phyloP scores from a whole-genome alignment of 1,140 invertebrate species.

The Chionoecetes opilio region DNA sequence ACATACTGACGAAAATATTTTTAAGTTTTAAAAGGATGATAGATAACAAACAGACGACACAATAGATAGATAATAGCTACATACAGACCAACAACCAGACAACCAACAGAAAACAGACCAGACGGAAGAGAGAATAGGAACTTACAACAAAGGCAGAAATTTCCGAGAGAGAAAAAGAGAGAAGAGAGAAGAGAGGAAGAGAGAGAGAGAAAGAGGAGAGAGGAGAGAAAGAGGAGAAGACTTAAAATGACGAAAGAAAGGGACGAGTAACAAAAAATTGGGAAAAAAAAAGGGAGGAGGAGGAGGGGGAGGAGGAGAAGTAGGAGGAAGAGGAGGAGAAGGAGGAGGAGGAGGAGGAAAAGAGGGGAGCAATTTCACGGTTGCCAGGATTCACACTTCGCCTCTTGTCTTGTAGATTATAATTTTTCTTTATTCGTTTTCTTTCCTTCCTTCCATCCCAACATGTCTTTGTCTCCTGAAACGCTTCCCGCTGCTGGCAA shows the following conservation, averaged over 20 bases:
- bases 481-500: too few species aligned
- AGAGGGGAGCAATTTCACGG: constrained; percentile 4
- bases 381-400: not conserved
- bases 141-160: too few species aligned
- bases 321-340: not conserved
- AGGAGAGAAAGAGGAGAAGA: not conserved
- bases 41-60: too few species aligned
- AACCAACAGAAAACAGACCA: too few species aligned
- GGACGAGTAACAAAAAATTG: not conserved
- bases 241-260: not conserved
- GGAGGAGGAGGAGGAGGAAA: not conserved
- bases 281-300: not conserved
- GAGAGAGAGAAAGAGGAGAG: not conserved
- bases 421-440: constrained; percentile 17
- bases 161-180: too few species aligned
- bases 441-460: not conserved
- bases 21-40: too few species aligned
- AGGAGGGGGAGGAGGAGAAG: not conserved
- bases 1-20: too few species aligned
- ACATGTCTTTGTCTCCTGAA: not conserved
- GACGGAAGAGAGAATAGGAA: not conserved
- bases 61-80: too few species aligned
- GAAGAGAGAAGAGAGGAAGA: too few species aligned
- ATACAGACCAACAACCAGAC: too few species aligned
- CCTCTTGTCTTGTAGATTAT: constrained; percentile 19